Evolutionary conservation across 2,113 vertebrate species (phyloP), one percentile per base, ranked within the genome.

Genomic region (Spea multiplicata): DNA sequence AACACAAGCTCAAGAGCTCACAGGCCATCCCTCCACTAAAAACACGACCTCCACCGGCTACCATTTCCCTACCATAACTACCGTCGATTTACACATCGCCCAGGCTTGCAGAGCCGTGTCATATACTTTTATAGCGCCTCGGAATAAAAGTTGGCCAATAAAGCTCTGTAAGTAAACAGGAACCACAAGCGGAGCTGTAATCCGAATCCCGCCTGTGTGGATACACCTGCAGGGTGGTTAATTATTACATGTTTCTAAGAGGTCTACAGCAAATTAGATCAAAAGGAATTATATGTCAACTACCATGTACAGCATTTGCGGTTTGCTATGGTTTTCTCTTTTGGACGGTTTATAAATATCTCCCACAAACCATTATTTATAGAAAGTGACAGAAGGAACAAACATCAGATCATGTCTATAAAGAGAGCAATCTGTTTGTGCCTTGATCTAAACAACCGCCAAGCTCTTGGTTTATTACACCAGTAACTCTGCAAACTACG

Each of bases 371-470:
- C 61, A 64, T 13, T 48, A 69, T 69, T 50, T 69, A 69, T 69
- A 69, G 67, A 48, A 50, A 49, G 14, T 69, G 47, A 48, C 67
- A 16, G 47, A 69, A 47, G 14, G 67, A 49, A 17, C 47, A 16
- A 49, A n/a, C n/a, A 64, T 16, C 14, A 69, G 47, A 49, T 69
- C 67, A 49, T 49, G 8, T 69, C 67, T 69, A 69, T 50, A 69
- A 68, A 69, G 46, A 69, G 13, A 69, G 67, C 46, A 69, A 49
- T 69, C 67, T 50, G 67, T 30, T 30, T 30, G 30, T 30, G 30
- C 2, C 30, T 30, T 30, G 30, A 30, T 30, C 30, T 30, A 30
- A 30, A 30, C 30, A 30, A 30, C 30, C 30, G 30, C 30, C 30
- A 30, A 30, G 30, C 30, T 30, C 30, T 30, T 1, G 30, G 30